A percentile compares a stretch with the other conserved stretches of the same genome.
Evolutionary conservation across 37 sponge, comb jelly and placozoan species (phyloP).

Genomic region (Eunapius fragilis): DNA sequence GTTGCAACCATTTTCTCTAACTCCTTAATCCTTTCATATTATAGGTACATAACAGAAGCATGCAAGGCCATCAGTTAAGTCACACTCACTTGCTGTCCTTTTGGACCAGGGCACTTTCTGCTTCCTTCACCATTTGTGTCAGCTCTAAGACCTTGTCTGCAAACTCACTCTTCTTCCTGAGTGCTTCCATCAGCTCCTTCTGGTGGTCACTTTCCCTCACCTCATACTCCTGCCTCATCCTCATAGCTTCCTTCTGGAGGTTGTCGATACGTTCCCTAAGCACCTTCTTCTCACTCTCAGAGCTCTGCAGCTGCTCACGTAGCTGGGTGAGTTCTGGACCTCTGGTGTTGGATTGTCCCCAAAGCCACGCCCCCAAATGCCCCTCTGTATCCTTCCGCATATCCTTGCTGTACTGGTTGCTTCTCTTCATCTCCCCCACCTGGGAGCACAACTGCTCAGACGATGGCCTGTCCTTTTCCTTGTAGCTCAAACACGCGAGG

Average conservation of each 20-base stretch:
- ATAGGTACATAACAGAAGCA: not conserved
- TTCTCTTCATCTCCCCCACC: not conserved
- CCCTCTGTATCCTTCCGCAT: not conserved
- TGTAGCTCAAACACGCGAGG: constrained; percentile 9
- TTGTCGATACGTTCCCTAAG: not conserved
- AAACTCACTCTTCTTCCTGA: not conserved
- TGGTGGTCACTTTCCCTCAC: too few relatives aligned
- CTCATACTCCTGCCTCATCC: too few relatives aligned
- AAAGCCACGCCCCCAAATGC: not conserved
- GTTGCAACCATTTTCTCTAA: not conserved
- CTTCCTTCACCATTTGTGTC: not conserved
- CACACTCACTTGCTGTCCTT: not conserved
- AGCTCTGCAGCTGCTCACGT: not conserved
- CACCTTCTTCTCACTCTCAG: not conserved
- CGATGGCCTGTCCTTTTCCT: constrained; percentile 2
- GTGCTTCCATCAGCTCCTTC: not conserved
- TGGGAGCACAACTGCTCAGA: constrained; percentile 6
- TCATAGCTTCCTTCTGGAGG: not conserved
- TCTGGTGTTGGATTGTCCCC: not conserved
- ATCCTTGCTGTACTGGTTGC: not conserved
- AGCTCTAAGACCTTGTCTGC: not conserved
- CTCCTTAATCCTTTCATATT: not conserved
- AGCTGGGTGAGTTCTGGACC: not conserved
- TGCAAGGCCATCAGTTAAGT: not conserved
- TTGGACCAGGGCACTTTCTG: not conserved